Evolutionary conservation across 2,113 vertebrate genomes (phyloP), one percentile per base, ranked within the genome.

Genomic region (Benthochromis sp.): DNA sequence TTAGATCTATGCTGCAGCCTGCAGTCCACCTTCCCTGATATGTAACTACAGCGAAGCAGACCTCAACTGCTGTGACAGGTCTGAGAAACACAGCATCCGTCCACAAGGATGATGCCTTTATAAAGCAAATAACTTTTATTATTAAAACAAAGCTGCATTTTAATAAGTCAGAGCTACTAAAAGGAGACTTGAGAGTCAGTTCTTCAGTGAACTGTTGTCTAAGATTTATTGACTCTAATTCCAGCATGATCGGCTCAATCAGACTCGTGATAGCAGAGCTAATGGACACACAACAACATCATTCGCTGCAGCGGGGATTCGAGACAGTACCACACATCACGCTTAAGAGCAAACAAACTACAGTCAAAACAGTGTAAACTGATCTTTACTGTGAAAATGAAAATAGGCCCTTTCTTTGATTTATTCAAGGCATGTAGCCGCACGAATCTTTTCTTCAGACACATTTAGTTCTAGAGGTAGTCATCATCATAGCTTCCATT

Each of bases 11-110:
- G 43, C 43, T 29, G 9, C 17, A 78, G 71, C 2, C 43, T 50
- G 10, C 29, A 50, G 43, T 50, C 24, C 43, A 19, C 9, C 16
- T 29, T 76, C 27, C 71, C 45, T 12, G 71, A 78, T 8, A 50
- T 8, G 16, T 0, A 47, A 19, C 40, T 5, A 0, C 43, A 19
- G 3, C 27, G 0, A 50, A 29, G 16, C 40, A 12, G 6, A 78
- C 40, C 71, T 78, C 43, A n/a, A 31, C 71, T 31, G 27, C 27
- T 78, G 43, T 6, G 7, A 31, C 17, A 13, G 73, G 16, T 52
- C 27, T 34, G 27, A 19, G 2, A 52, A 13, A 52, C 43, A n/a
- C 73, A 52, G 17, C 10, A 13, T 31, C 7, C 3, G 8, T 8
- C 24, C 45, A 50, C 24, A 78, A 50, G 27, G 24, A 52, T 34